A percentile compares a stretch with the other conserved stretches of the same genome.
Conservation (phyloP, 2,888 invertebrate genomes). For the Eilema griseolum region DNA sequence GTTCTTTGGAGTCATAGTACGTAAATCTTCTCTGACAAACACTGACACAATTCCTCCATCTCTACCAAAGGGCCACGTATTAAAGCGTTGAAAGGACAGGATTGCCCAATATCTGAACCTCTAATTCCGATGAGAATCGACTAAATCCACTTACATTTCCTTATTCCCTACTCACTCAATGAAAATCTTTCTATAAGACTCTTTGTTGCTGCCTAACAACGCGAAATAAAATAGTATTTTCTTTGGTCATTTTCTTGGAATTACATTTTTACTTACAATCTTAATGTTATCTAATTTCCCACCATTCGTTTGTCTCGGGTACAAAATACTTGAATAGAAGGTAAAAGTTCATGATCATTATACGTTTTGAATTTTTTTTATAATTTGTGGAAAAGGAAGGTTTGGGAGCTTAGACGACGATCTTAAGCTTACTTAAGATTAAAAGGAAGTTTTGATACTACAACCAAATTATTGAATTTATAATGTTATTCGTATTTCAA, state of each 20-base stretch:
- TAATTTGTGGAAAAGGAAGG: conserved; percentile 45
- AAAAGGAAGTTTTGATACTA: conserved; percentile 22
- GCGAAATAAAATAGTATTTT: conserved; percentile 65
- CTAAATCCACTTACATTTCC: conserved; percentile 69
- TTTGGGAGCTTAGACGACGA: conserved; percentile 13
- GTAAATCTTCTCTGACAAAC: conserved; percentile 68
- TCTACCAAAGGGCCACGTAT: conserved; percentile 68
- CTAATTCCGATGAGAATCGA: conserved; percentile 69
- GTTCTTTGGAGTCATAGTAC: conserved; percentile 61
- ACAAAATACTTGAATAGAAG: conserved; percentile 56
- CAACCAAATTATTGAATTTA: conserved; percentile 16
- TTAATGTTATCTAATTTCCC: conserved; percentile 59
- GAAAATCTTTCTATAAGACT: conserved; percentile 68
- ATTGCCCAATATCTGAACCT: conserved; percentile 64
- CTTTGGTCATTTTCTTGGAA: conserved; percentile 57
- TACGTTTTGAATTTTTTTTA: conserved; percentile 49
- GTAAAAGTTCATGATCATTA: conserved; percentile 53
- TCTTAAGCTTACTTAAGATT: conserved; percentile 19
- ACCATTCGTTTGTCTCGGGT: conserved; percentile 44
- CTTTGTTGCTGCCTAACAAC: conserved; percentile 65
- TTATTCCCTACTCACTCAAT: conserved; percentile 64
- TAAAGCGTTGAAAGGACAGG: conserved; percentile 66
- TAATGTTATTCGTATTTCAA: conserved; percentile 20
- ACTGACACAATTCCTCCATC: conserved; percentile 64
- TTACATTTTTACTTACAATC: conserved; percentile 62